Conservation (phyloP, 2,888 invertebrate genomes). For the Lycaena phlaeas region DNA sequence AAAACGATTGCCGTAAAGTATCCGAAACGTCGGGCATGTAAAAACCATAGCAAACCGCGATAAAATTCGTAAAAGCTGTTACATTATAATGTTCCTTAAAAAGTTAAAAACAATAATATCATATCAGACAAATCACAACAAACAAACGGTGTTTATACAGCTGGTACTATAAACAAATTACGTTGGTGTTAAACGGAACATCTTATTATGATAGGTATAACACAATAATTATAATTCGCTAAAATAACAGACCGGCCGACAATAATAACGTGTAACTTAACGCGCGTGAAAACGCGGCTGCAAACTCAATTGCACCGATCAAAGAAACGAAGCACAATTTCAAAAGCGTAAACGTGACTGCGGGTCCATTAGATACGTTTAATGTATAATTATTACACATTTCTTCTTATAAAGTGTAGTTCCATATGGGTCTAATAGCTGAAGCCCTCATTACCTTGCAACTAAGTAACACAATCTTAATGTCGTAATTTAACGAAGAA, state of each 20-base stretch:
- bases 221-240: neutral
- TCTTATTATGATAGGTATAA: too few relatives aligned
- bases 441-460: conserved; percentile 17
- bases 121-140: too few relatives aligned
- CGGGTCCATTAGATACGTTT: neutral
- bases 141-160: too few relatives aligned
- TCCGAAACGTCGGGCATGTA: too few relatives aligned
- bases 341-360: conserved; percentile 11
- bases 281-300: neutral
- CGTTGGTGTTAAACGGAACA: too few relatives aligned
- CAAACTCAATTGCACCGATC: neutral
- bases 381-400: conserved; percentile 5
- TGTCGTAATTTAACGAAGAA: conserved; percentile 14
- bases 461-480: conserved; percentile 20
- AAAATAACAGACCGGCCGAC: neutral
- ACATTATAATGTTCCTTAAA: too few relatives aligned
- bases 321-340: conserved; percentile 2
- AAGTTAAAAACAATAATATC: too few relatives aligned
- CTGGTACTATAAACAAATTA: too few relatives aligned
- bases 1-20: too few relatives aligned
- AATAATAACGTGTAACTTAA: conserved; percentile 6
- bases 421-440: conserved; percentile 3
- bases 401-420: conserved; percentile 8
- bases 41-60: too few relatives aligned
- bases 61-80: too few relatives aligned